A percentile compares a stretch with the other conserved stretches of the same genome.
These are phyloP conservation scores for Papilio polytes DNA, from an alignment of 1,140 invertebrate species.

Conservation along the genomic window DNA sequence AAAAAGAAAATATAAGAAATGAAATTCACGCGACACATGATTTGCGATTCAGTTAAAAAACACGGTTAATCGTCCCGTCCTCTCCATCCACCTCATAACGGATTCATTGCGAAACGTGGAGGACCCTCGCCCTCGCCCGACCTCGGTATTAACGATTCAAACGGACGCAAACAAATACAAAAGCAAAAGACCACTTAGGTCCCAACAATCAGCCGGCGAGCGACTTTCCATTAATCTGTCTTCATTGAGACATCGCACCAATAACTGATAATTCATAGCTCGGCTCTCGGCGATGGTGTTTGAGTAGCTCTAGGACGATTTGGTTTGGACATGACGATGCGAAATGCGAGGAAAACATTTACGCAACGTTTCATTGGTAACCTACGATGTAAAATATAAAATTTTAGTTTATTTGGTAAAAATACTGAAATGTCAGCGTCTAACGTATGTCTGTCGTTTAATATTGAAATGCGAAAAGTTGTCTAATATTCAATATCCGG, in stretches of 20 bases:
- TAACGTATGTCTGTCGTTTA: not conserved
- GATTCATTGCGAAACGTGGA: conserved; percentile 26
- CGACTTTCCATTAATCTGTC: conserved; percentile 19
- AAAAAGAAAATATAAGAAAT: not conserved
- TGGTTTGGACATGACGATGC: not conserved
- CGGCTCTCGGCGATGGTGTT: not conserved
- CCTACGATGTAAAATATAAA: not conserved
- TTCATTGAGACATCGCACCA: conserved; percentile 1
- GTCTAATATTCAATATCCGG: not conserved
- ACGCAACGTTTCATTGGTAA: no score
- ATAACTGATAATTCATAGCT: conserved; percentile 19
- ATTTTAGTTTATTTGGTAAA: not conserved
- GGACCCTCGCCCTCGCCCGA: conserved; percentile 8
- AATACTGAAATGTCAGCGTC: not conserved
- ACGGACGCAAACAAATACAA: conserved; percentile 26
- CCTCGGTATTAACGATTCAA: conserved; percentile 28
- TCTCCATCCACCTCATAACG: conserved; percentile 24
- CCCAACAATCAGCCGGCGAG: not conserved
- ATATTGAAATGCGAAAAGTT: not conserved
- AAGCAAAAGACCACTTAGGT: conserved; percentile 15
- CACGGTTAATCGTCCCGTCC: conserved; percentile 21
- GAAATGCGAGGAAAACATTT: not conserved
- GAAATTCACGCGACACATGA: conserved; percentile 14
- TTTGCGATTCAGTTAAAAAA: conserved; percentile 31
- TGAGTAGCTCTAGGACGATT: not conserved